Base-by-base conservation (phyloP, 2,113 vertebrate species). In the Chaetops frenatus region DNA sequence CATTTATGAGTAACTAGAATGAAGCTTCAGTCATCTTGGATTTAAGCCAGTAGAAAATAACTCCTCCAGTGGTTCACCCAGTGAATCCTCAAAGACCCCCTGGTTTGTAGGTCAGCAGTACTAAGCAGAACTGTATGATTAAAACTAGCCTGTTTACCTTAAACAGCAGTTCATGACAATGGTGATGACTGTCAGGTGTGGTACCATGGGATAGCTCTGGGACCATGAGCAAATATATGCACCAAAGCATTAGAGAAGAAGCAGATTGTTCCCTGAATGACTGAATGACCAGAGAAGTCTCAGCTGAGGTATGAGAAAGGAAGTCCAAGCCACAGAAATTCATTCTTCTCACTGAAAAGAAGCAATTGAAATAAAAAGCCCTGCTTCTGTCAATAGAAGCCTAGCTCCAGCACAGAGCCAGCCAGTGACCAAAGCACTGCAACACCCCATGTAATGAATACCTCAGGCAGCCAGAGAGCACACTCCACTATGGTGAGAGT, bases 11-110 rank as follows among this genome's bases (percentile, higher is more conserved):
- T 38, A 94, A 91, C 24, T 58, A 81, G 60, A 92, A 90, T 45
- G 85, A 92, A 84, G 67, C 64, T 93, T 88, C 48, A 88, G 70
- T 65, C 40, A 86, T 78, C 88, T 80, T 67, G 85, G 56, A 92
- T 38, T 88, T 62, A 66, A 74, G 67, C 48, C 90, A 93, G 51
- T 22, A 95, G 76, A 88, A 94, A 93, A 88, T 16, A 93, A 78
- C 11, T 56, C 57, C 82, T 88, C 72, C 81, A 81, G 74, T 20
- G 81, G 71, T 51, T 95, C 90, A 83, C 22, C 35, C 38, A 24
- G 62, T 56, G 58, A 91, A 93, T 73, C 44, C 79, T 86, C 67
- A 74, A 47, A 93, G 60, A 73, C 20, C 12, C 77, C 51, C 51
- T 88, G 36, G 66, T 38, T 82, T 77, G 42, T n/a, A 88, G 50